phyloP scores from a whole-genome alignment of 2,113 vertebrate genomes.

The Indicator indicator region DNA sequence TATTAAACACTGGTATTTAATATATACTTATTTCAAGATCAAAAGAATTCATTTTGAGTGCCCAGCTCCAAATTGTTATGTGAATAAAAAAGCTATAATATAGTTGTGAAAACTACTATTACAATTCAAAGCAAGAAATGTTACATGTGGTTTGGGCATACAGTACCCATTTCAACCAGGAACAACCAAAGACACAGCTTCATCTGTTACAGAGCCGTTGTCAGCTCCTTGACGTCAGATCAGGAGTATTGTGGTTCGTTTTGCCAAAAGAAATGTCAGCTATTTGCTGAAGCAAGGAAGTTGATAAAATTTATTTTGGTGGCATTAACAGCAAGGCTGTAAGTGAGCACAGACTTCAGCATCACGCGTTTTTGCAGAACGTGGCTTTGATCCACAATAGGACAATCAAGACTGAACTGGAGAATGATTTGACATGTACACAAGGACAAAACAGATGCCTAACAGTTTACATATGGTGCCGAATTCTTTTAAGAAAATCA shows the following conservation, averaged over 20 bases:
- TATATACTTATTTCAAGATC: not conserved
- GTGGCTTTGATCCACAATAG: slow-evolving; percentile 52
- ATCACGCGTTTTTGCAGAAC: slow-evolving; percentile 5
- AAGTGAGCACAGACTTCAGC: slow-evolving; percentile 49
- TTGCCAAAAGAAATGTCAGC: slow-evolving; percentile 53
- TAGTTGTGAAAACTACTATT: not conserved
- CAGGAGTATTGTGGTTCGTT: slow-evolving; percentile 23
- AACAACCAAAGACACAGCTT: not conserved
- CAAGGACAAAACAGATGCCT: slow-evolving; percentile 66
- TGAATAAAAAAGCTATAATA: not conserved
- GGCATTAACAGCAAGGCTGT: slow-evolving; percentile 47
- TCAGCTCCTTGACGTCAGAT: slow-evolving; percentile 48
- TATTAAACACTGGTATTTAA: not conserved
- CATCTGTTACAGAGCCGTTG: slow-evolving; percentile 4
- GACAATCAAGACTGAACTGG: slow-evolving; percentile 64
- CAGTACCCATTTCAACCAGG: not conserved
- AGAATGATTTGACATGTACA: slow-evolving; percentile 64
- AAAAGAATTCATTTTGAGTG: not conserved
- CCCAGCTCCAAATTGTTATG: not conserved
- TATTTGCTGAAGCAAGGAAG: slow-evolving; percentile 38
- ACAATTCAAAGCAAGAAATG: not conserved
- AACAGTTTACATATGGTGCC: slow-evolving; percentile 60
- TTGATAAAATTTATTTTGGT: slow-evolving; percentile 47
- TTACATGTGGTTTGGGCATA: not conserved
- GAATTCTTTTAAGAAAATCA: slow-evolving; percentile 45